Conservation (phyloP, 2,113 vertebrate species). For the Trinectes maculatus region DNA sequence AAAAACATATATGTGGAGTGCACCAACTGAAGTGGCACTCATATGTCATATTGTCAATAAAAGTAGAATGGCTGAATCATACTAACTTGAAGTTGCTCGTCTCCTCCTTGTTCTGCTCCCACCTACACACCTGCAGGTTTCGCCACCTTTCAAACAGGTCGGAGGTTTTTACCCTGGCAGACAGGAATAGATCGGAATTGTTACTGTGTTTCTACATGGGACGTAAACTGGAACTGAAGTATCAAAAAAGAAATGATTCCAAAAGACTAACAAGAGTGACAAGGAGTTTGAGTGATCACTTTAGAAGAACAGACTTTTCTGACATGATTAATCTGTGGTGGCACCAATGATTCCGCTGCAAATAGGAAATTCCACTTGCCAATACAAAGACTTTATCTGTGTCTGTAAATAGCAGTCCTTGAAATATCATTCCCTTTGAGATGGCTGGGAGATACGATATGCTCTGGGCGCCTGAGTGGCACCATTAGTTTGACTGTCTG, state of each 20-base stretch:
- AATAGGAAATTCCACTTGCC: background rate
- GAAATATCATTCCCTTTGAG: slow-evolving; percentile 61
- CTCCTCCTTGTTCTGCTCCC: slow-evolving; percentile 92
- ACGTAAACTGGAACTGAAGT: slow-evolving; percentile 46
- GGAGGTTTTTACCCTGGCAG: slow-evolving; percentile 92
- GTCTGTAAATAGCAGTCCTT: slow-evolving; percentile 73
- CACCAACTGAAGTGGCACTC: background rate
- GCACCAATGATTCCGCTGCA: background rate
- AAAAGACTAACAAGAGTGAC: background rate
- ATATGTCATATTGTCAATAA: too few relatives aligned
- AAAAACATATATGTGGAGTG: background rate
- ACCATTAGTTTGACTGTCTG: slow-evolving; percentile 27
- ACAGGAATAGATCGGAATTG: slow-evolving; percentile 60
- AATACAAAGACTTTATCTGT: slow-evolving; percentile 6
- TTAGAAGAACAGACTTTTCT: too few relatives aligned
- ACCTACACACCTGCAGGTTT: slow-evolving; percentile 94
- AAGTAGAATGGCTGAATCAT: too few relatives aligned
- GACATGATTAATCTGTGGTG: too few relatives aligned
- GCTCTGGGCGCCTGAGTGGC: slow-evolving; percentile 39
- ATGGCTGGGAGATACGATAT: slow-evolving; percentile 46
- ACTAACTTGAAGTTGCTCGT: slow-evolving; percentile 93
- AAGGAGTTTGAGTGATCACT: slow-evolving; percentile 2
- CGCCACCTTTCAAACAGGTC: slow-evolving; percentile 97
- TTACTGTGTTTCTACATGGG: slow-evolving; percentile 46
- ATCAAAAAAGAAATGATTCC: slow-evolving; percentile 12